Evolutionary conservation across 1,140 invertebrate genomes (phyloP).

Genomic region (Apis florea): DNA sequence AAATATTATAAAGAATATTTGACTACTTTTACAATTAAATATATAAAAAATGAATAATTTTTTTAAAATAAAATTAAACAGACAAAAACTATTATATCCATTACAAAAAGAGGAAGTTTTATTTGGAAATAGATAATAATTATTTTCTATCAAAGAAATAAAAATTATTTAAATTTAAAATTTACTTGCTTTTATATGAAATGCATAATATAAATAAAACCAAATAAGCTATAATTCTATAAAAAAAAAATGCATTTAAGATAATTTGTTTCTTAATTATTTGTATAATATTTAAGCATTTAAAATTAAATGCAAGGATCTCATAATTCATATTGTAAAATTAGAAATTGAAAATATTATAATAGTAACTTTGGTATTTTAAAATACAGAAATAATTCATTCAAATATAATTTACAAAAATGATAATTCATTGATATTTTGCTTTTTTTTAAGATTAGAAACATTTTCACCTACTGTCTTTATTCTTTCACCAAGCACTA

Average conservation of each 20-base stretch:
- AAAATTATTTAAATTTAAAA: neutral
- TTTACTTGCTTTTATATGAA: neutral
- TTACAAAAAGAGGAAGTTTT: neutral
- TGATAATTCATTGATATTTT: constrained; percentile 16
- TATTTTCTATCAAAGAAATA: neutral
- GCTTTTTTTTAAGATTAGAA: constrained; percentile 31
- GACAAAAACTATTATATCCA: neutral
- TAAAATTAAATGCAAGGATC: constrained; percentile 24
- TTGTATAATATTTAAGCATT: neutral
- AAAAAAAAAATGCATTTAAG: constrained; percentile 26
- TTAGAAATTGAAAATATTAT: constrained; percentile 4
- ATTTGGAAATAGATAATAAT: constrained; percentile 7
- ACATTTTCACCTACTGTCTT: constrained; percentile 59
- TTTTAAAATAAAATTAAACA: neutral
- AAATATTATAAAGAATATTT: constrained; percentile 22
- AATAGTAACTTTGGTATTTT: constrained; percentile 12
- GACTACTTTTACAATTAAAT: constrained; percentile 25
- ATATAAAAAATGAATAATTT: neutral
- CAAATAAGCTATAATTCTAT: neutral
- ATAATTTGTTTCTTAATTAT: constrained; percentile 11
- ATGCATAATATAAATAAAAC: neutral
- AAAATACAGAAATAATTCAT: constrained; percentile 7
- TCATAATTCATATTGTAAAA: constrained; percentile 15
- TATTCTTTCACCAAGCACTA: constrained; percentile 55
- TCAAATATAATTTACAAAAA: constrained; percentile 6